Percentiles rank a stretch among this genome's conserved stretches.
phyloP scores from a whole-genome alignment of 2,888 invertebrate genomes.

The Meteorus colon region DNA sequence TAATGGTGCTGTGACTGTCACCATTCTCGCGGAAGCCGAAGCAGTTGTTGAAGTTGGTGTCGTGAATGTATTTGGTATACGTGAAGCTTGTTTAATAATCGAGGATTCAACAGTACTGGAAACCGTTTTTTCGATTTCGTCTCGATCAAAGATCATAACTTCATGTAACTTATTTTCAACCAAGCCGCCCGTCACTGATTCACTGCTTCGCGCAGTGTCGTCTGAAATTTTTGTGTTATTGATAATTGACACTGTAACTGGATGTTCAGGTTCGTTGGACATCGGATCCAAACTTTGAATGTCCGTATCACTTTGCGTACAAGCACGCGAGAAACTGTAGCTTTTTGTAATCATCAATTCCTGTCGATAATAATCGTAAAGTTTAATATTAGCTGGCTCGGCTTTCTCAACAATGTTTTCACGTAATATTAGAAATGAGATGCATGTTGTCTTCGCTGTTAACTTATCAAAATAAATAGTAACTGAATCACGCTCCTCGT shows the following conservation, averaged over 20 bases:
- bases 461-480: conserved; percentile 76
- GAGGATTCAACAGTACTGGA: neutral
- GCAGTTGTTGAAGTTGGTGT: conserved; percentile 27
- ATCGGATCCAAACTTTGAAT: conserved; percentile 47
- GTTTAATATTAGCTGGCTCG: conserved; percentile 76
- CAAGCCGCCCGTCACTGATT: neutral
- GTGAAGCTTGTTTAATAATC: neutral
- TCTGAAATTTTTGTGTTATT: neutral
- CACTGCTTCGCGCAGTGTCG: conserved; percentile 11
- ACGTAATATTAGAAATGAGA: conserved; percentile 74
- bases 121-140: neutral
- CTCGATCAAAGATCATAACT: conserved; percentile 1
- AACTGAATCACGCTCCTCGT: conserved; percentile 74
- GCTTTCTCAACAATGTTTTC: conserved; percentile 73
- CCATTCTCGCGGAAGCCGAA: neutral
- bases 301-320: conserved; percentile 59
- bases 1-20: neutral
- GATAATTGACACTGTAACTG: neutral
- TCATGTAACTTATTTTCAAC: conserved; percentile 11
- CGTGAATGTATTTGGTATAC: conserved; percentile 26
- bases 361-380: conserved; percentile 81
- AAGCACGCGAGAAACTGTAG: conserved; percentile 64
- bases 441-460: conserved; percentile 72
- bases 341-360: conserved; percentile 74
- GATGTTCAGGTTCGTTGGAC: conserved; percentile 34